Base-by-base conservation (phyloP, 2,888 invertebrate species). In the Trachelus troglodyta region DNA sequence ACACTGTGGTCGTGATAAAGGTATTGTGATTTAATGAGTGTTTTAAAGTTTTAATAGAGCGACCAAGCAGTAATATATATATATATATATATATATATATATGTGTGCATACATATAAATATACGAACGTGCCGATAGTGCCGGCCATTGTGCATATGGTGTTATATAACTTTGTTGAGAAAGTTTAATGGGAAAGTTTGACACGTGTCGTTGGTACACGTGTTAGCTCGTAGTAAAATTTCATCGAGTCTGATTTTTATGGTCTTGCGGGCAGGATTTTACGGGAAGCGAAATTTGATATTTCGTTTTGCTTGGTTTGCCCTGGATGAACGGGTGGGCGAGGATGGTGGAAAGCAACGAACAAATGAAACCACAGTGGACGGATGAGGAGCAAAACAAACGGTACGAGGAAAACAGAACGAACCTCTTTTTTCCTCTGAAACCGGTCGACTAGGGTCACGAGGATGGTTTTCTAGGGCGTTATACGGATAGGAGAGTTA, bases 321-420 rank as follows among this genome's bases (percentile, higher is more conserved):
- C 0, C 56, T 23, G 23, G 56, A 56, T 6, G 40, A 6, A 1
- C 40, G 40, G 40, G 0, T 9, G 23, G 40, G 6, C 15, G 23
- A 56, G 56, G 23, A 23, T 56, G 56, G 9, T 30, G 30, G 30
- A 71, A 71, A 12, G 30, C 4, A n/a, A 40, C 71, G 30, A 34
- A 35, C 73, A 69, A 75, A 78, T 69, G 78, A 75, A 76, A 78
- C 78, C 78, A 75, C 73, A 73, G 56, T 34, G 78, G 75, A 71
- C 75, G 81, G 81, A 82, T 83, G 85, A 84, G 81, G 86, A 87
- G 83, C 83, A 83, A 85, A 87, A 85, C 84, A 83, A 86, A 83
- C 82, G 81, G 74, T 76, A 79, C 75, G 79, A 80, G 80, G 79
- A 77, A 75, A 75, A 76, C 74, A 78, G 75, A 56, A 75, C 79